A percentile compares a stretch with the other conserved stretches of the same genome.
These are phyloP conservation scores for Varanus salvator DNA, from an alignment of 2,113 vertebrate species.

Conservation along the genomic window DNA sequence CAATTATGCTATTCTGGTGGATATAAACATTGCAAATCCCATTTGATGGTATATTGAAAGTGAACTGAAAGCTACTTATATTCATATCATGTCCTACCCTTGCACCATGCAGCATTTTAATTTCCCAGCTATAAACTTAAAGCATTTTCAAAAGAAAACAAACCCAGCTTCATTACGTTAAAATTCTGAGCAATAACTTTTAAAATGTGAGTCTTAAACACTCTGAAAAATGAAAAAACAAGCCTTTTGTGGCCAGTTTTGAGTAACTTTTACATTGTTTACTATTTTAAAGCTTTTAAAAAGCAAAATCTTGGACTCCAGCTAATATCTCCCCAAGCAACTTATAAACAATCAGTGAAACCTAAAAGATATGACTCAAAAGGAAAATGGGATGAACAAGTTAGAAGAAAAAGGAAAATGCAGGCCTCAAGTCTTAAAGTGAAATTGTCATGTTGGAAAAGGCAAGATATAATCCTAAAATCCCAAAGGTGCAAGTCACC, in stretches of 20 bases:
- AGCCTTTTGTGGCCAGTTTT: neutral
- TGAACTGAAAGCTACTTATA: constrained; percentile 52
- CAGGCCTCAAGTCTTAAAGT: neutral
- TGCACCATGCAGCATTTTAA: constrained; percentile 28
- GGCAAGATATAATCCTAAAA: neutral
- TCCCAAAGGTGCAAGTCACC: neutral
- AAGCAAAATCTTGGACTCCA: neutral
- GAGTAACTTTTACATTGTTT: constrained; percentile 26
- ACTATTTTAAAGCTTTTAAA: neutral
- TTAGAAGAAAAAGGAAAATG: neutral
- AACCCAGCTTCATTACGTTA: constrained; percentile 13
- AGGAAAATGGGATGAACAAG: neutral
- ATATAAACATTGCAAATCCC: constrained; percentile 66
- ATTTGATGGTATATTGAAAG: constrained; percentile 68
- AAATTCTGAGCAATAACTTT: constrained; percentile 38
- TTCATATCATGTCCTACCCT: neutral
- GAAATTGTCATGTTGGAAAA: neutral
- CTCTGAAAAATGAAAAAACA: constrained; percentile 16
- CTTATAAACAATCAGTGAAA: neutral
- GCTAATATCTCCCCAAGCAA: neutral
- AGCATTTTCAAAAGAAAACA: neutral
- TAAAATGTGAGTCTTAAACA: constrained; percentile 31
- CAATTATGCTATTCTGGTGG: constrained; percentile 68
- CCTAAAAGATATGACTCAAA: neutral
- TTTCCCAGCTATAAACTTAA: constrained; percentile 47